Evolutionary conservation across 2,797 vertebrate species (phyloP), one percentile per base, ranked within the genome.

Genomic region (Linurgus olivaceus): DNA sequence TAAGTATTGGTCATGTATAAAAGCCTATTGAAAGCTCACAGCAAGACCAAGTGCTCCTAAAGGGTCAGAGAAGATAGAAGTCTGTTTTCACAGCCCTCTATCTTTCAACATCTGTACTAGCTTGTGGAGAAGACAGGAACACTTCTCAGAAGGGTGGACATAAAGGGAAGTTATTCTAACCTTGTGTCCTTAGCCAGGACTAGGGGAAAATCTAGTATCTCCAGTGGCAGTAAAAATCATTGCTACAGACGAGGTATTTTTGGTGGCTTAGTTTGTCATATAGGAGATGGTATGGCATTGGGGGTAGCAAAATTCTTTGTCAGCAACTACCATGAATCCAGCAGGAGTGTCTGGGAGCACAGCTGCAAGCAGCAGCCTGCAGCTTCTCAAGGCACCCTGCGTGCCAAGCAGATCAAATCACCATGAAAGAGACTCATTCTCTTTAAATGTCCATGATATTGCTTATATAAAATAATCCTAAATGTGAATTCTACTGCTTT

Each of bases 391-490:
- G 62, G 38, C 23, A 35, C 48, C 35, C n/a, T 2, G 2, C 3
- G 1, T 57, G 35, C 51, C 42, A 17, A 52, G 59, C 35, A 80
- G 78, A 83, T 44, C 45, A 91, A 94, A 91, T 89, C 48, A 52
- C 67, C 52, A 20, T 80, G 45, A 73, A 75, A 81, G 73, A 83
- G 40, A 12, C 35, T 93, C 25, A 35, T 65, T 80, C 42, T 50
- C 31, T 85, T 93, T 75, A 86, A 91, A 71, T 48, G 25, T 19
- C 65, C 50, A 25, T 9, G 13, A 47, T 86, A 78, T 54, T 85
- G 28, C 55, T 88, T 78, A 23, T 58, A 70, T 65, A 54, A 88
- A 83, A 77, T 68, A 82, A 71, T 40, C 63, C 52, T 73, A 55
- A 86, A 63, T 40, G 51, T 61, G 58, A 61, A 33, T 91, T 88